These are phyloP conservation scores for Epinephelus malabaricus DNA, from an alignment of 2,797 vertebrate species.

Conservation along the genomic window DNA sequence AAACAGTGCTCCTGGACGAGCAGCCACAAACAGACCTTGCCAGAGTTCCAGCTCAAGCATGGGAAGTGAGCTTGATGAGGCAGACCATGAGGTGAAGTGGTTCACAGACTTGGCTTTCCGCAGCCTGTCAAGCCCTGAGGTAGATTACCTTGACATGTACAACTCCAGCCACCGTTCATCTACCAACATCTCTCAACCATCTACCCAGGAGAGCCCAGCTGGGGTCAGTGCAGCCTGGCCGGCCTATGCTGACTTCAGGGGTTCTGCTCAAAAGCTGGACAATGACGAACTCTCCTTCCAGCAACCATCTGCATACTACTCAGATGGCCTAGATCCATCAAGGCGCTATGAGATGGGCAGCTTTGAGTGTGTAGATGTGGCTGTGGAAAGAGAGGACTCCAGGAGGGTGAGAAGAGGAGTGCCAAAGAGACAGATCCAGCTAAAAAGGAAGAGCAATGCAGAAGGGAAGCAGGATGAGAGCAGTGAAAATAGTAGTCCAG, in stretches of 20 bases:
- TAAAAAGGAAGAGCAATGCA: constrained; percentile 88
- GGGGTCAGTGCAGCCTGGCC: constrained; percentile 81
- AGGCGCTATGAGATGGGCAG: constrained; percentile 85
- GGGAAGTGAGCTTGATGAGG: constrained; percentile 90
- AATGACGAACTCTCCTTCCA: constrained; percentile 76
- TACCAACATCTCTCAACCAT: constrained; percentile 87
- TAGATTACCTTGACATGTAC: constrained; percentile 90
- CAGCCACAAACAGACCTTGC: constrained; percentile 70
- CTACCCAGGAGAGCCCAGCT: constrained; percentile 88
- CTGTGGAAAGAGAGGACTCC: constrained; percentile 88
- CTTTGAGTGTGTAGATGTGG: constrained; percentile 93
- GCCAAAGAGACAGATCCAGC: constrained; percentile 95
- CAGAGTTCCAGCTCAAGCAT: constrained; percentile 87
- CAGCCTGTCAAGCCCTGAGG: constrained; percentile 86
- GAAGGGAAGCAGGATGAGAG: constrained; percentile 85
- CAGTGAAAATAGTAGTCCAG: constrained; percentile 83
- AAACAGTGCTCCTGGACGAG: constrained; percentile 66
- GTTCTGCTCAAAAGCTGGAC: constrained; percentile 79
- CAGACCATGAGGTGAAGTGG: constrained; percentile 90
- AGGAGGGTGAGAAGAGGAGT: constrained; percentile 90
- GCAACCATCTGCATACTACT: constrained; percentile 60
- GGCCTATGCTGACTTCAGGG: constrained; percentile 85
- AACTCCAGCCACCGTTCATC: constrained; percentile 88
- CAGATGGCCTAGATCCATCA: constrained; percentile 75
- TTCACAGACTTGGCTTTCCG: constrained; percentile 87